Conservation (phyloP, 2,797 vertebrate genomes). For the Argyrosomus regius region DNA sequence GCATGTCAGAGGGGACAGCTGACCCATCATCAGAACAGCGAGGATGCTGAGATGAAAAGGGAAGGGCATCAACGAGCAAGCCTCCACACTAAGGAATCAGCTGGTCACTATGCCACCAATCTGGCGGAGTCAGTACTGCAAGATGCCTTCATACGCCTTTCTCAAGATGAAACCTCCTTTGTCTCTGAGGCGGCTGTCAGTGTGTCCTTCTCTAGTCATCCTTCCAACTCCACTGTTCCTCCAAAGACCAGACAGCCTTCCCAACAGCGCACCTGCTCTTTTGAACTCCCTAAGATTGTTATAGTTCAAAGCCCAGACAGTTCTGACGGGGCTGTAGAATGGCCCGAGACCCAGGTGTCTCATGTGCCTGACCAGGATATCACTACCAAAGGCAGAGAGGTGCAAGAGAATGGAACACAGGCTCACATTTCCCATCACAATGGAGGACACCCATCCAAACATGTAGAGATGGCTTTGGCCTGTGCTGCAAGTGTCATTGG, state of each 20-base stretch:
- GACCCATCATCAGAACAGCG: conserved; percentile 72
- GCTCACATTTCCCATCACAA: conserved; percentile 45
- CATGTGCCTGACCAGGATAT: conserved; percentile 72
- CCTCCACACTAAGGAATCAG: conserved; percentile 81
- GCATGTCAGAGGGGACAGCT: conserved; percentile 78
- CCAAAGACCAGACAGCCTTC: conserved; percentile 71
- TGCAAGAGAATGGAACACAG: conserved; percentile 68
- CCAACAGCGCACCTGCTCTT: conserved; percentile 87
- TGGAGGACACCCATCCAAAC: conserved; percentile 81
- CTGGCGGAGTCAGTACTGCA: conserved; percentile 96
- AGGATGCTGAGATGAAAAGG: conserved; percentile 72
- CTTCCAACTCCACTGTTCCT: conserved; percentile 66
- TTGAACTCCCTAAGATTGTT: conserved; percentile 96
- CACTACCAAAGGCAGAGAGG: conserved; percentile 45
- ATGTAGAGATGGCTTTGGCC: conserved; percentile 93
- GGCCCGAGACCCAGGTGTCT: conserved; percentile 83
- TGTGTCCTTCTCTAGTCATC: conserved; percentile 76
- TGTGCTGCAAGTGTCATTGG: conserved; percentile 95
- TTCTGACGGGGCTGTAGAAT: conserved; percentile 86
- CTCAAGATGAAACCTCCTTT: conserved; percentile 89
- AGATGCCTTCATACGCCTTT: conserved; percentile 95
- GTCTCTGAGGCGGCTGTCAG: conserved; percentile 88
- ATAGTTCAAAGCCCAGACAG: conserved; percentile 97
- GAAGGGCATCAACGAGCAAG: conserved; percentile 44
- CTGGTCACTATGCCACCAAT: conserved; percentile 94